Base-by-base conservation (phyloP, 2,888 invertebrate species). In the Sarcophaga carnaria region DNA sequence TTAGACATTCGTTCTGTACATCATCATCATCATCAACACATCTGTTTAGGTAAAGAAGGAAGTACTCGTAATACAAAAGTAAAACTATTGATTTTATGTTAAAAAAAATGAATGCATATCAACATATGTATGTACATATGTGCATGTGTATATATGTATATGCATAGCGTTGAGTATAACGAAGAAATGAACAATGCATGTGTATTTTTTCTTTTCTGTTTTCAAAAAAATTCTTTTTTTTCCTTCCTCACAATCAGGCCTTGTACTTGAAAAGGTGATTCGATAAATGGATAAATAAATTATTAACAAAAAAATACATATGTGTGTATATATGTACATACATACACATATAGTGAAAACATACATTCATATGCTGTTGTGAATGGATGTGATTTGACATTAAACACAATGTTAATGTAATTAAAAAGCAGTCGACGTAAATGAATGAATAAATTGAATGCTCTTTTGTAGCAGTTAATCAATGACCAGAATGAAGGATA, bases 371-470 rank as follows among this genome's bases (percentile, higher is more conserved):
- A 49, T 60, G 17, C 11, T 49, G 49, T 49, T 14, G 49, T 49
- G 14, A 49, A 6, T 37, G 71, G 60, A 12, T 77, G n/a, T 69
- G 83, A n/a, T 64, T 63, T 77, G 76, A 67, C 60, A 85, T 80
- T 76, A 80, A 85, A 59, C 66, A 76, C 84, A 85, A 85, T 85
- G 84, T 80, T 85, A 85, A 85, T 85, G 80, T 71, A 85, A 85
- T 85, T 85, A 77, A 85, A 85, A 80, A 22, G 22, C 80, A 85
- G 71, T 85, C 84, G 76, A 80, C 66, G 37, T 76, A 54, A 76
- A 81, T 79, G 79, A 17, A 54, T 12, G 47, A 85, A 74, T 72
- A 67, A 78, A 80, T 82, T 69, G 71, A 78, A 80, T 82, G 79
- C 47, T 63, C 72, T 72, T 82, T 82, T 79, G 78, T 69, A 37